Base-by-base conservation (phyloP, 2,888 invertebrate species). In the Idaea biselata region DNA sequence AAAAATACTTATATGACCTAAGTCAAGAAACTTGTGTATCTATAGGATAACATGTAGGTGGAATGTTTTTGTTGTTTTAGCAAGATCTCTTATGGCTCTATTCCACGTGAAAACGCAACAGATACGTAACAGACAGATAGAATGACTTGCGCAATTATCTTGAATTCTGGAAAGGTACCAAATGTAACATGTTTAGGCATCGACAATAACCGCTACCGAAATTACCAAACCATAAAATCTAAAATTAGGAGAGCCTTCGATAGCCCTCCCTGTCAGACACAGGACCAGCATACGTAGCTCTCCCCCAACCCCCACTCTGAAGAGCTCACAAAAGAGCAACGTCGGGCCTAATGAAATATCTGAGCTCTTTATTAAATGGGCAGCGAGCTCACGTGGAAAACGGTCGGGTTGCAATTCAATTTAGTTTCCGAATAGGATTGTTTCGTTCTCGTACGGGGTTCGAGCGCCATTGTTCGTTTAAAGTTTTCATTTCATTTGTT, bases 371-470 rank as follows among this genome's bases (percentile, higher is more conserved):
- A 33, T 71, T 66, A 62, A 72, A 63, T 79, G 80, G 77, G 61
- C 66, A 63, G 62, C 59, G 65, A 67, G 64, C 67, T 82, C 76
- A 77, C 71, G 74, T 76, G 80, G 74, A 81, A 79, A 80, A 71
- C 71, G 56, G 61, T 64, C 56, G 63, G 72, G 77, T 73, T 73
- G 75, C 76, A 72, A 80, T 81, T 78, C 77, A 82, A 83, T 86
- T 85, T 79, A 78, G 81, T 82, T 81, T 78, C 72, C 73, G 76
- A 77, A 79, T 82, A 76, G 74, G 77, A 79, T 80, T 80, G 80
- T 81, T 76, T 73, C 72, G 68, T 72, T 68, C n/a, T n/a, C 68
- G 71, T 61, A 33, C 44, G 58, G 44, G 14, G 44, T 66, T 63
- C 58, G 60, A 44, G 62, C 66, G 6, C 53, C 61, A 60, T 63